Evolutionary conservation across 2,113 vertebrate genomes (phyloP).

Genomic region (Thunnus maccoyii): DNA sequence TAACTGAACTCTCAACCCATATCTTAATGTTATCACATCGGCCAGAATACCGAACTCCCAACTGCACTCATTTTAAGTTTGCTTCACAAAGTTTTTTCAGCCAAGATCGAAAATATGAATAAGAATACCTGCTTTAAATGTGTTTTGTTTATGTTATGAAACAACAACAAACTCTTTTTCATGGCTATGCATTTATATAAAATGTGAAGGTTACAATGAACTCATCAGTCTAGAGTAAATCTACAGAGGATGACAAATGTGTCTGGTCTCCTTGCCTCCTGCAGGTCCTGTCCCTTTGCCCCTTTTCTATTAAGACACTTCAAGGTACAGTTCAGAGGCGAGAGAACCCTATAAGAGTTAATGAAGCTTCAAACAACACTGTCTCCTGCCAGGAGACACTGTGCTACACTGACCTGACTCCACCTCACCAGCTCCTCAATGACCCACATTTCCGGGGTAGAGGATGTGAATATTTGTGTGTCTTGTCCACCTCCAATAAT

Average conservation of each 20-base stretch:
- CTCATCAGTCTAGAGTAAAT: background rate
- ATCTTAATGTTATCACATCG: conserved; percentile 34
- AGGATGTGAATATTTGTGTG: conserved; percentile 15
- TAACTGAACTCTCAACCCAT: conserved; percentile 59
- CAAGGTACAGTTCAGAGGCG: conserved; percentile 54
- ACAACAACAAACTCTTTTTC: background rate
- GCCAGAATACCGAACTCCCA: background rate
- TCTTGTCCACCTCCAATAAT: background rate
- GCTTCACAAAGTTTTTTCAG: background rate
- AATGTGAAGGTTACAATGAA: background rate
- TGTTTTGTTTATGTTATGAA: background rate
- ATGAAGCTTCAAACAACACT: conserved; percentile 75
- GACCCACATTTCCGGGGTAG: conserved; percentile 24
- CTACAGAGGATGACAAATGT: background rate
- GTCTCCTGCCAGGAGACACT: conserved; percentile 65
- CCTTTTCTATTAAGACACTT: conserved; percentile 45
- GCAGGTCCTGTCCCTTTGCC: background rate
- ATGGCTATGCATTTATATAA: background rate
- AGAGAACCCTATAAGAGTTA: conserved; percentile 64
- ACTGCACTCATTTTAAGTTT: background rate
- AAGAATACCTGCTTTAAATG: background rate
- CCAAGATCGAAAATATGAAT: conserved; percentile 1
- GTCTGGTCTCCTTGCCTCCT: background rate
- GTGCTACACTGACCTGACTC: conserved; percentile 46
- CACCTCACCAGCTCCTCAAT: conserved; percentile 41